These are phyloP conservation scores for Dastarcus helophoroides DNA, from an alignment of 2,888 invertebrate species.

Conservation along the genomic window DNA sequence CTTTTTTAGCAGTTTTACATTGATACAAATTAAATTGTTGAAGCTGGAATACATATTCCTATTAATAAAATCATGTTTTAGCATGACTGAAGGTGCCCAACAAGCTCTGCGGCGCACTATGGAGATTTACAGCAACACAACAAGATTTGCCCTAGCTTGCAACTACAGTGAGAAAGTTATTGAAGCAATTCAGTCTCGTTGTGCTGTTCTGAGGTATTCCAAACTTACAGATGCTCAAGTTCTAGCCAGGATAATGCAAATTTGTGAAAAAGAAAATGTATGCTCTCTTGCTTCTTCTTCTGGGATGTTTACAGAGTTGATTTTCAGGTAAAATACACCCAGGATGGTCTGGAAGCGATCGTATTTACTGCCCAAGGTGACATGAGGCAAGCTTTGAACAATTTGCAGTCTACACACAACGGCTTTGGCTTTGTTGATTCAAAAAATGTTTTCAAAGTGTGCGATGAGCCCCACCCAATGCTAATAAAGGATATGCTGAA, in stretches of 20 bases:
- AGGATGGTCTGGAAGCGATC: slow-evolving; percentile 91
- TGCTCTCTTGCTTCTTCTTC: too few relatives aligned
- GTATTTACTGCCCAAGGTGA: slow-evolving; percentile 98
- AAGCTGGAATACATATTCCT: too few relatives aligned
- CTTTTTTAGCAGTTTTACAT: too few relatives aligned
- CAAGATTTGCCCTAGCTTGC: slow-evolving; percentile 94
- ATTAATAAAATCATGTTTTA: too few relatives aligned
- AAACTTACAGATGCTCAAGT: slow-evolving; percentile 85
- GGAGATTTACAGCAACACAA: slow-evolving; percentile 96
- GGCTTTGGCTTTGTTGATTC: slow-evolving; percentile 86
- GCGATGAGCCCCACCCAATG: slow-evolving; percentile 97
- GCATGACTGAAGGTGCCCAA: slow-evolving; percentile 99
- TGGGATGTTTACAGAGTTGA: too few relatives aligned
- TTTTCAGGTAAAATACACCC: slow-evolving; percentile 60
- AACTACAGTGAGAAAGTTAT: slow-evolving; percentile 98
- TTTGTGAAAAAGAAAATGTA: slow-evolving; percentile 65
- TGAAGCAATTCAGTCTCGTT: slow-evolving; percentile 96
- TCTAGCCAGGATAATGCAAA: slow-evolving; percentile 64
- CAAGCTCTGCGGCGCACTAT: slow-evolving; percentile 95
- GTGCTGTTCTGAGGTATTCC: slow-evolving; percentile 90
- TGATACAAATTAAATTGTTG: too few relatives aligned
- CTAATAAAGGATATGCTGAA: slow-evolving; percentile 84
- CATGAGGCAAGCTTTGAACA: slow-evolving; percentile 95
- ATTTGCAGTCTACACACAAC: slow-evolving; percentile 89
- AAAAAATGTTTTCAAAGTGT: slow-evolving; percentile 95